Evolutionary conservation across 2,113 vertebrate species (phyloP), one percentile per base, ranked within the genome.

Genomic region (Ptyas mucosa): DNA sequence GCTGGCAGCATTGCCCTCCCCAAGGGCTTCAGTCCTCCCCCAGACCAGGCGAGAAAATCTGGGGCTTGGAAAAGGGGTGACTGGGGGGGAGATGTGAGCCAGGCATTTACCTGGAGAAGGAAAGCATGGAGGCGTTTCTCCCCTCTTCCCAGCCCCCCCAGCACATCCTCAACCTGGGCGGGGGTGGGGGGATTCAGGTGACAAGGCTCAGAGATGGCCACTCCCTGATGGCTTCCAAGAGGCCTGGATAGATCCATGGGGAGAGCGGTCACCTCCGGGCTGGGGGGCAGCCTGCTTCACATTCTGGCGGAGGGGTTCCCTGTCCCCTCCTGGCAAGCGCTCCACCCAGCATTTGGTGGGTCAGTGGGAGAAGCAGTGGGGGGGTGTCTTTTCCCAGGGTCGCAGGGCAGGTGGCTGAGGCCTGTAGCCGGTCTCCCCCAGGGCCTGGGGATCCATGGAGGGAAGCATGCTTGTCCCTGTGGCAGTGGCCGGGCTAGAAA

Each of bases 401-500:
- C 61, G n/a, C 69, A 81, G 69, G 34, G 2, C n/a, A 18, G 14
- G 12, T 1, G 15, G 3, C 14, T 18, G 69, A 34, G 64, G 64
- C 12, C 0, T n/a, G 6, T 0, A 39, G n/a, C 34, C 7, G n/a
- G n/a, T 34, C 69, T 34, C n/a, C 5, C n/a, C 0, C 15, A 20
- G 34, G 69, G 69, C 69, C 15, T 21, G 2, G 18, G 15, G 7
- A 20, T 8, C 69, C 34, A 8, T 3, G 2, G 69, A 43, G 34
- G 75, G 75, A 21, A 3, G 2, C 14, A 26, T 0, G 5, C 1
- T 0, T 5, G 75, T 9, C 18, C 34, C 34, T 0, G 8, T 4
- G 64, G 64, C 14, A 34, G 12, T 5, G 1, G 29, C 29, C 2
- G 5, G n/a, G 18, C 15, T 81, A 18, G n/a, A 39, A 21, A 9